Base-by-base conservation (phyloP, 2,797 vertebrate genomes). In the Propithecus perrieri region DNA sequence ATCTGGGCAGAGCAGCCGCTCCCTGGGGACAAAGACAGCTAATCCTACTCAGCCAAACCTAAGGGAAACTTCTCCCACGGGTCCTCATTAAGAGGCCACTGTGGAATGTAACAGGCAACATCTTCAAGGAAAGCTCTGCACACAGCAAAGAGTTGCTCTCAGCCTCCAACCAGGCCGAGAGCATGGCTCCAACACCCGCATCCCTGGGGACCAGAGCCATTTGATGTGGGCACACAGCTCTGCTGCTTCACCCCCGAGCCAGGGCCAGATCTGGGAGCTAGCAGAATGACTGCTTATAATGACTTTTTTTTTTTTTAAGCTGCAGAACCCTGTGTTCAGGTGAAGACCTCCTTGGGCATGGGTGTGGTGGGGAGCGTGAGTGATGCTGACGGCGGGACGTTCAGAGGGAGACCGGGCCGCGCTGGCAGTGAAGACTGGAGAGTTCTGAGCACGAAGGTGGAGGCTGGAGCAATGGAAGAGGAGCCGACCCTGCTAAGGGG, bases 361-460 rank as follows among this genome's bases (percentile, higher is more conserved):
- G 59, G 46, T 2, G 22, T 3, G 0, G 12, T 1, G 26, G 63
- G 26, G 17, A 12, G 5, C 22, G 13, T 20, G 8, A 3, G 5
- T 3, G 24, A 24, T 5, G 15, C 35, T 18, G n/a, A 33, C 0
- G 5, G 41, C 15, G 9, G 7, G n/a, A 84, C 65, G 26, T 0
- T 0, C 13, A 50, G 63, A 63, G 18, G 35, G 67, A 76, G 38
- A 59, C 20, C n/a, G n/a, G 80, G 63, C 30, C 69, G n/a, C 4
- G 1, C 15, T 1, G 30, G 61, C 38, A 2, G 18, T 4, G 55
- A 81, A 41, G n/a, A 3, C 38, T 12, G 35, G 74, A 59, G 26
- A 55, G 6, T 4, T 24, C 83, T 9, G 63, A 35, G 59, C 24
- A 8, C 12, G 30, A 38, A 24, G 41, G 50, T 33, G 35, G 20